Percentiles rank a stretch among this genome's conserved stretches.
Conservation (phyloP, 2,113 vertebrate genomes). For the Phoenicopterus ruber region DNA sequence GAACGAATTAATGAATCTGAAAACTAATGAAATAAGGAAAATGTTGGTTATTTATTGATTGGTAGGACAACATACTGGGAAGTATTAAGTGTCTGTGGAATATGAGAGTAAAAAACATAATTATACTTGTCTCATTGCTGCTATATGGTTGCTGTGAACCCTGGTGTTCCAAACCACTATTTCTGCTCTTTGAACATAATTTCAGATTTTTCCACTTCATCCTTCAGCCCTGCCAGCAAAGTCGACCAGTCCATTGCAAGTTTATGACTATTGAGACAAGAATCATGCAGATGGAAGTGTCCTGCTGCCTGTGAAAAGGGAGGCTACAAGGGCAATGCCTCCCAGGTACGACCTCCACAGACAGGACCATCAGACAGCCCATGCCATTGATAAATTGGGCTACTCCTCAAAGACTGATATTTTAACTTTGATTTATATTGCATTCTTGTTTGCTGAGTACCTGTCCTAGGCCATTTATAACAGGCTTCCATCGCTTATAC, state of each 20-base stretch:
- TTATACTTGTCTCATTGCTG: neutral
- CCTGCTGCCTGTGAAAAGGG: neutral
- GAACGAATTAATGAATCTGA: neutral
- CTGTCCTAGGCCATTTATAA: constrained; percentile 21
- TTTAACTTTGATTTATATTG: constrained; percentile 58
- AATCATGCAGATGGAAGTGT: neutral
- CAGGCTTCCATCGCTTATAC: neutral
- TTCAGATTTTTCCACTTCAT: neutral
- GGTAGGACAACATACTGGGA: neutral
- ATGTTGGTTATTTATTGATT: neutral
- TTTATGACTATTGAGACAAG: neutral
- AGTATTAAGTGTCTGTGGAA: neutral
- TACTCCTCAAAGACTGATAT: neutral
- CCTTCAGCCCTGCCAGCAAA: neutral
- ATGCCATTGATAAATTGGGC: neutral
- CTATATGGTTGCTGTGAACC: neutral
- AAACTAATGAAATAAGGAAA: neutral
- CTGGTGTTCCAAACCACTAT: neutral
- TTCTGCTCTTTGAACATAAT: neutral
- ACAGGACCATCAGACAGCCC: neutral
- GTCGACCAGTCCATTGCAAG: neutral
- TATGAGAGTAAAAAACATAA: neutral
- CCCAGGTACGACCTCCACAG: neutral
- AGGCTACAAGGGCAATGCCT: neutral
- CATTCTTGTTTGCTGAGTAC: constrained; percentile 37